Evolutionary conservation across 2,888 invertebrate species (phyloP), one percentile per base, ranked within the genome.

Genomic region (Frankliniella intonsa): DNA sequence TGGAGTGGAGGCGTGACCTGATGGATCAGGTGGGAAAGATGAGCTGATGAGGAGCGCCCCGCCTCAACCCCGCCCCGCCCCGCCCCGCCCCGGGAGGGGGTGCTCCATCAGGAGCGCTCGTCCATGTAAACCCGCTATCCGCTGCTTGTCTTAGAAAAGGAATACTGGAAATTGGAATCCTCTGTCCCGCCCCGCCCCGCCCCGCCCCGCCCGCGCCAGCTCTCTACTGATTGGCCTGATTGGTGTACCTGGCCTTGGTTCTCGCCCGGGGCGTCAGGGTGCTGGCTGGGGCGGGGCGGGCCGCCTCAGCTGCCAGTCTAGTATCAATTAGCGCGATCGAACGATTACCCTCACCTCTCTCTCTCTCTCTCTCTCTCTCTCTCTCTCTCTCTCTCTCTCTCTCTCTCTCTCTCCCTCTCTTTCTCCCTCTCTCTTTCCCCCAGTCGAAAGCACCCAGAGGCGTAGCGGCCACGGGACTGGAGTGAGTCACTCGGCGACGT

Each of bases 11-110:
- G 38, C 38, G 38, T 22, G 22, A 69, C 22, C 22, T 69, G 69
- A 69, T 69, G 69, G 69, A 69, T 69, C 69, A 69, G n/a, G 69
- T 69, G 69, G 22, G n/a, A 22, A 22, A 22, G n/a, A n/a, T 69
- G 69, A 69, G 69, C 19, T 22, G 69, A 69, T 69, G 22, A 69
- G 69, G 38, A 55, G 14, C 55, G 55, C 55, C 55, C 55, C 55
- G 55, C 55, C 55, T 12, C 17, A 12, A 12, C 55, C 55, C 55
- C 55, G 55, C 55, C 55, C 55, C 17, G 55, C 55, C 55, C 55
- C 12, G 55, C 14, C 55, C 55, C 14, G 38, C 38, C 38, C 38
- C 38, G 38, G 38, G 38, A 38, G 38, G 38, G 38, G 2, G 38
- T 38, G 38, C 38, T 38, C 38, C 38, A 38, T 38, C 38, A 38